Evolutionary conservation across 2,113 vertebrate species (phyloP).

Genomic region (Isurus oxyrinchus): DNA sequence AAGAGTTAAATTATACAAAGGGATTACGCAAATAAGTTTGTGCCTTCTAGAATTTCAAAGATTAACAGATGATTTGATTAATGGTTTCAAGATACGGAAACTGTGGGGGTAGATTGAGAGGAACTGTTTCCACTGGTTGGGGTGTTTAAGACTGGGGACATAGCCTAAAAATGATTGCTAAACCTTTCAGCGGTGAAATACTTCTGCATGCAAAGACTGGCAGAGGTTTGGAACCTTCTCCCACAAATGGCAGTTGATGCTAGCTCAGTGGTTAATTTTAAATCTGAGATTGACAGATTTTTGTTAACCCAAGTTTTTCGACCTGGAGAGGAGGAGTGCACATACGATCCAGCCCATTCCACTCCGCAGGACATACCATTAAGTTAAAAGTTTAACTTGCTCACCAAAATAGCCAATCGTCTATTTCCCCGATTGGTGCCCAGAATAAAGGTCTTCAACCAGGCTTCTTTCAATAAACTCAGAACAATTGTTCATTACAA

Average conservation of each 20-base stretch:
- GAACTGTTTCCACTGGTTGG: background rate
- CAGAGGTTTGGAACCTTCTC: background rate
- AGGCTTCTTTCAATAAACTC: too few relatives aligned
- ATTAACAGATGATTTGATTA: background rate
- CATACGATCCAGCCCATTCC: too few relatives aligned
- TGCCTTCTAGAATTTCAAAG: background rate
- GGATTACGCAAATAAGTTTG: background rate
- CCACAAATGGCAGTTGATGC: background rate
- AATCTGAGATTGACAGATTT: background rate
- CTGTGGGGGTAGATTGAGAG: background rate
- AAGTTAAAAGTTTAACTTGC: too few relatives aligned
- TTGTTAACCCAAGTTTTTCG: background rate
- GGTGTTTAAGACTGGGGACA: background rate
- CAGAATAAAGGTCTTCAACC: too few relatives aligned
- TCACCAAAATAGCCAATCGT: too few relatives aligned
- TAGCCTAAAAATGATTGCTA: too few relatives aligned
- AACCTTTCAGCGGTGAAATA: too few relatives aligned
- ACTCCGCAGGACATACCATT: too few relatives aligned
- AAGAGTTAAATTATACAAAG: background rate
- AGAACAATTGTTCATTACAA: too few relatives aligned
- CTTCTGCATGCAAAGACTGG: background rate
- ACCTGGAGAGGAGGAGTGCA: too few relatives aligned
- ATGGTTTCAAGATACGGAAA: background rate
- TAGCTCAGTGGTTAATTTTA: background rate
- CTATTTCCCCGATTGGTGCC: too few relatives aligned